These are phyloP conservation scores for Mus spicilegus DNA, from an alignment of 2,113 vertebrate genomes.

Conservation along the genomic window DNA sequence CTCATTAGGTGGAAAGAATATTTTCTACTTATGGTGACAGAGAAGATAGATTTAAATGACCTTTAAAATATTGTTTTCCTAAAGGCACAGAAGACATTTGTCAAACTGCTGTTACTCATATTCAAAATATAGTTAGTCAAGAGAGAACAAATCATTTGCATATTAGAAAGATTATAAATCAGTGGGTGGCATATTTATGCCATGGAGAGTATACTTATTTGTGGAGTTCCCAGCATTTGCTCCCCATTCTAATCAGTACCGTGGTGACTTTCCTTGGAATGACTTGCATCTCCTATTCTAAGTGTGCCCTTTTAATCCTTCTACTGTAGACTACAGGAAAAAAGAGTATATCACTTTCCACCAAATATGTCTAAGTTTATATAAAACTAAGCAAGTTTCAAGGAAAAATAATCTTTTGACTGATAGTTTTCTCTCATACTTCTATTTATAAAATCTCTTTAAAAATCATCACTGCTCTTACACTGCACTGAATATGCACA, in stretches of 20 bases:
- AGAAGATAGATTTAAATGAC: constrained; percentile 54
- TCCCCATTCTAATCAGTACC: neutral
- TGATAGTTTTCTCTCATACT: neutral
- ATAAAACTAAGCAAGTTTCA: constrained; percentile 25
- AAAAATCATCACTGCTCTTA: neutral
- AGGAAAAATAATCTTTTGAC: neutral
- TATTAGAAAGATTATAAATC: constrained; percentile 59
- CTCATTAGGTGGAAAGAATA: neutral
- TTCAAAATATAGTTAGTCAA: constrained; percentile 42
- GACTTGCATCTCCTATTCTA: constrained; percentile 21
- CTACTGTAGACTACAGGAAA: neutral
- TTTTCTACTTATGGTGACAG: neutral
- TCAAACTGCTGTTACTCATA: constrained; percentile 49
- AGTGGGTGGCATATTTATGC: neutral
- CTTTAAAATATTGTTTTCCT: constrained; percentile 54
- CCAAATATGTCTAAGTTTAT: neutral
- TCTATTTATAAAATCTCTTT: constrained; percentile 8
- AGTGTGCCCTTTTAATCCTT: constrained; percentile 11
- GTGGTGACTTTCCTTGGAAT: constrained; percentile 20
- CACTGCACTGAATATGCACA: neutral
- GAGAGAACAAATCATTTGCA: constrained; percentile 51
- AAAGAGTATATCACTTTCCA: neutral
- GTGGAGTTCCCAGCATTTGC: neutral
- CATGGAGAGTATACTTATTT: neutral
- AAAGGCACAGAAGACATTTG: constrained; percentile 48